These are phyloP conservation scores for Cuculus canorus DNA, from an alignment of 2,797 vertebrate species.

Conservation along the genomic window DNA sequence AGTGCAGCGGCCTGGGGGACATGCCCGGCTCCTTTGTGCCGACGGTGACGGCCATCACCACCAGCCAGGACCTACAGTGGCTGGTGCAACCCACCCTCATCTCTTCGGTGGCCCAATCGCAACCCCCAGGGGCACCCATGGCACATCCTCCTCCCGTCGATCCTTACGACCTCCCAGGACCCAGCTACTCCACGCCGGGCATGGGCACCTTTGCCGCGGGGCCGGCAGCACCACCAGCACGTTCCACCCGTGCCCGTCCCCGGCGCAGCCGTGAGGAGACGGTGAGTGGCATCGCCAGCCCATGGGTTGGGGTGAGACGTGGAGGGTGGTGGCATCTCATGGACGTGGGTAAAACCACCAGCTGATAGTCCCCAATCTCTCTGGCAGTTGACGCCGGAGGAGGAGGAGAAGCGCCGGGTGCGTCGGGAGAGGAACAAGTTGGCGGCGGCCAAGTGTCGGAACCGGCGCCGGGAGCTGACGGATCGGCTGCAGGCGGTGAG, in stretches of 20 bases:
- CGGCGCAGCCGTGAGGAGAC: constrained; percentile 89
- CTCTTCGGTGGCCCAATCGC: constrained; percentile 93
- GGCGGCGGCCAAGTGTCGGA: constrained; percentile 94
- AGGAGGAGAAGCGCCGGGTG: constrained; percentile 93
- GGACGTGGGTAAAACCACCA: neutral
- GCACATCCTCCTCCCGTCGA: constrained; percentile 79
- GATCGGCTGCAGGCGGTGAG: constrained; percentile 95
- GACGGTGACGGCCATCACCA: constrained; percentile 97
- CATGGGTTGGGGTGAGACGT: too few relatives aligned
- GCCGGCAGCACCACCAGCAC: constrained; percentile 35
- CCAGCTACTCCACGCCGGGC: constrained; percentile 86
- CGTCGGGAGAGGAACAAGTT: constrained; percentile 93
- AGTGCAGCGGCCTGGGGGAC: constrained; percentile 88
- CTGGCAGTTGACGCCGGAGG: constrained; percentile 89
- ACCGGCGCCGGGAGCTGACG: constrained; percentile 92
- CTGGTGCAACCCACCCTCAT: constrained; percentile 95
- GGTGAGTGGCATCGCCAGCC: constrained; percentile 78
- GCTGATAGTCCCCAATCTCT: too few relatives aligned
- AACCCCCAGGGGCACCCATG: constrained; percentile 84
- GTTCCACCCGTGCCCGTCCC: constrained; percentile 84
- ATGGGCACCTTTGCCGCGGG: constrained; percentile 74
- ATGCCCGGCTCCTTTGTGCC: constrained; percentile 97
- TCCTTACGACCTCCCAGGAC: constrained; percentile 92
- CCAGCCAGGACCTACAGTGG: constrained; percentile 99
- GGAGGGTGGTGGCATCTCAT: neutral